Conservation (phyloP, 2,797 vertebrate genomes). For the Dromococcyx pavoninus region DNA sequence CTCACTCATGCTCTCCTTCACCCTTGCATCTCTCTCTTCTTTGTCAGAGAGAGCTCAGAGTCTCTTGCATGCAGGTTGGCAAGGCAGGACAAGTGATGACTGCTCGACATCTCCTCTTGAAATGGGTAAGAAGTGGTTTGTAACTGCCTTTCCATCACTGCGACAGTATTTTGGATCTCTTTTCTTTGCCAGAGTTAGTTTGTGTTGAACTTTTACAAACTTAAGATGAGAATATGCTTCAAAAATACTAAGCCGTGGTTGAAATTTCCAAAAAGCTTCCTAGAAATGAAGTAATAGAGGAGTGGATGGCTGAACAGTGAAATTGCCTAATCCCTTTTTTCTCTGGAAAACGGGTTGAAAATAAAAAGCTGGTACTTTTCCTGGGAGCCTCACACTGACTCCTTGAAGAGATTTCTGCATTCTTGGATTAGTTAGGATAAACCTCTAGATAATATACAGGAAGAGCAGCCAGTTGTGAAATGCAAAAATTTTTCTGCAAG, state of each 20-base stretch:
- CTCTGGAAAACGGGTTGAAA: neutral
- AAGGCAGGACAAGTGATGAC: neutral
- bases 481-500: slow-evolving; percentile 13
- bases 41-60: neutral
- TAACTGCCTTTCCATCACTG: neutral
- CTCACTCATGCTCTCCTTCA: rapidly evolving
- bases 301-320: neutral
- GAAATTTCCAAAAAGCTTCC: neutral
- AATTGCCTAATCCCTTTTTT: neutral
- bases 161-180: neutral
- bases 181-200: neutral
- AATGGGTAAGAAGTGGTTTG: neutral
- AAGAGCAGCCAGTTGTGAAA: slow-evolving; percentile 24
- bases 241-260: neutral
- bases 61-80: neutral
- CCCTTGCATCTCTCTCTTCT: neutral
- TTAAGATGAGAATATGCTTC: no score
- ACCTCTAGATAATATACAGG: neutral
- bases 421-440: slow-evolving; percentile 22
- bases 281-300: neutral
- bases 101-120: neutral
- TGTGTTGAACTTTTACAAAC: neutral
- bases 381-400: neutral
- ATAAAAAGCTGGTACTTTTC: neutral
- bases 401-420: neutral